These are phyloP conservation scores for Rhyacophila brunnea DNA, from an alignment of 1,140 invertebrate genomes.

Conservation along the genomic window DNA sequence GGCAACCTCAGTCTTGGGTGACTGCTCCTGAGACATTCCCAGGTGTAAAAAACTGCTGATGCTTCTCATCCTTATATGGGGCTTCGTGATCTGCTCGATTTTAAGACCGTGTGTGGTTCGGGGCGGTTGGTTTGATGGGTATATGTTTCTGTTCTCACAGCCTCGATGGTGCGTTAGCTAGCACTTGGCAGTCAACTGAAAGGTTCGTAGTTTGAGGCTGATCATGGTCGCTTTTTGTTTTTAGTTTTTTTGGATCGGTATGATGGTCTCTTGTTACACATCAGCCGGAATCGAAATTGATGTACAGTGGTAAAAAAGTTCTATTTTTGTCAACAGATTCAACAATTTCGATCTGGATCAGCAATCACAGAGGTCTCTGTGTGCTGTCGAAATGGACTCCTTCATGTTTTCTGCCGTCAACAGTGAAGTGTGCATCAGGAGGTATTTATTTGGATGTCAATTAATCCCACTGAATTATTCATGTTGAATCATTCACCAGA, in stretches of 20 bases:
- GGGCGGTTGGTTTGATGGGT: too few relatives aligned
- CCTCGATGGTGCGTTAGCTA: neutral
- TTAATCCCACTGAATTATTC: too few relatives aligned
- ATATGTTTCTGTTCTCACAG: neutral
- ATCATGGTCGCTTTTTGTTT: neutral
- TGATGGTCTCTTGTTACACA: neutral
- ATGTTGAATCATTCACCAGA: too few relatives aligned
- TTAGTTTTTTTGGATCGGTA: neutral
- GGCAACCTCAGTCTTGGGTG: too few relatives aligned
- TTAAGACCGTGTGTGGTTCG: too few relatives aligned
- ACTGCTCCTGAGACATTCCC: too few relatives aligned
- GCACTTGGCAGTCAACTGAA: neutral
- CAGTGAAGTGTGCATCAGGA: conserved; percentile 76
- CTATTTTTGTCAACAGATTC: conserved; percentile 43
- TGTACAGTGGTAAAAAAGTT: neutral
- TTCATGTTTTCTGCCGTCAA: conserved; percentile 88
- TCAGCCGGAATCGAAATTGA: neutral
- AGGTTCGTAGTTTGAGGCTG: too few relatives aligned
- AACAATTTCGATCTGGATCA: conserved; percentile 58
- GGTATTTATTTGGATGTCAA: too few relatives aligned
- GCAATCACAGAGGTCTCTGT: conserved; percentile 71
- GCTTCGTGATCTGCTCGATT: too few relatives aligned
- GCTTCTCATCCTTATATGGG: too few relatives aligned
- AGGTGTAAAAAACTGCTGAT: too few relatives aligned
- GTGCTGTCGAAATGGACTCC: conserved; percentile 79